Evolutionary conservation across 2,888 invertebrate genomes (phyloP), one percentile per base, ranked within the genome.

Genomic region (Meteorus colon): DNA sequence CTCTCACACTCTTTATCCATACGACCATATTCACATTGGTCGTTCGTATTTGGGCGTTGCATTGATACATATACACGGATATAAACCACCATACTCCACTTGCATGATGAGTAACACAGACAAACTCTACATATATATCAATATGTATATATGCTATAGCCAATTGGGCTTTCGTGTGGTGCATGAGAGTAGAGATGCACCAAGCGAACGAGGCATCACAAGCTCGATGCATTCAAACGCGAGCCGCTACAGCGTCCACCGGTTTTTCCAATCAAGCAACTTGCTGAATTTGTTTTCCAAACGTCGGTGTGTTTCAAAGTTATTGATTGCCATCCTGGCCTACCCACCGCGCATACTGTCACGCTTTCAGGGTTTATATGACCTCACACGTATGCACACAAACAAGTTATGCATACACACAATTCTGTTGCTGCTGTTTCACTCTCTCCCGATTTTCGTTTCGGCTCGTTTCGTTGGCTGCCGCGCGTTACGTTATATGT

Each of bases 401-500:
- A 34, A 68, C 48, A 41, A 31, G 14, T 65, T 60, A 65, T 16
- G 37, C 60, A 34, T 71, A 45, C 60, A 19, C 2, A 55, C 19
- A 55, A 55, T 55, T 55, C 19, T 24, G n/a, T 19, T 19, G 8
- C n/a, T 19, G n/a, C 2, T 55, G 24, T 67, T 73, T 77, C 67
- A 65, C 69, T 67, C 77, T 81, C 77, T 82, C 80, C 81, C 85
- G 85, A 41, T 41, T 86, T 84, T 84, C 84, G 85, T 85, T 85
- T 86, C 87, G 88, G 86, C 86, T 87, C 88, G 86, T 85, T 85
- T 87, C 88, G 87, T 87, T 88, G 83, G 87, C 84, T 75, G 69
- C 85, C 85, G 83, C 88, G 83, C 88, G 87, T 87, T 86, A 85
- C 86, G 86, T 86, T 85, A 81, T 83, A 87, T 86, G 86, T 87